These are phyloP conservation scores for Chrysopilus asiliformis DNA, from an alignment of 2,888 invertebrate genomes.

Conservation along the genomic window DNA sequence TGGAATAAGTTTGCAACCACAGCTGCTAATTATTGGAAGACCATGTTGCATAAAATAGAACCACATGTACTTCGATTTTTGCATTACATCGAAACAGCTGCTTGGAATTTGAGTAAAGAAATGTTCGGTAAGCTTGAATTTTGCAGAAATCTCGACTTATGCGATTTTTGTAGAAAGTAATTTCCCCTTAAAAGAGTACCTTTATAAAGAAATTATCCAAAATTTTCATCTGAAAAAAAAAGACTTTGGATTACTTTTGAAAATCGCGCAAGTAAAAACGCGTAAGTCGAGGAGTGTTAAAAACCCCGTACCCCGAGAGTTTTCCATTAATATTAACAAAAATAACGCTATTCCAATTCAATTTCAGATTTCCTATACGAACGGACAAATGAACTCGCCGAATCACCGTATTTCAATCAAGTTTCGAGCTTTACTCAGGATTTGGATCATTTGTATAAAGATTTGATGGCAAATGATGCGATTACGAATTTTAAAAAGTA, in stretches of 20 bases:
- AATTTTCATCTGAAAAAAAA: no score
- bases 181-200: no score
- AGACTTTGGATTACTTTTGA: no score
- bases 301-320: no score
- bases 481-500: constrained; percentile 70
- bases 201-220: no score
- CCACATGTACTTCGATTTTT: constrained; percentile 63
- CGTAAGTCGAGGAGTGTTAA: no score
- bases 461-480: constrained; percentile 62
- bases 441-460: constrained; percentile 64
- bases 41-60: constrained; percentile 56
- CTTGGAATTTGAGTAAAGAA: constrained; percentile 60
- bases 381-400: constrained; percentile 62
- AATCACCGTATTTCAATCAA: constrained; percentile 67
- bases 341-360: no score
- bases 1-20: constrained; percentile 55
- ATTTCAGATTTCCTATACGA: constrained; percentile 61
- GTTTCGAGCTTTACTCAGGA: constrained; percentile 70
- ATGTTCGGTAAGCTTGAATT: constrained; percentile 40
- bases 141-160: no score
- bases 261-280: no score
- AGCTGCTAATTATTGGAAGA: constrained; percentile 57
- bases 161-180: no score
- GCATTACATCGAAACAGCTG: constrained; percentile 60
- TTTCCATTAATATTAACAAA: no score